Base-by-base conservation (phyloP, 1,140 invertebrate species). In the Drosophila rhopaloa region DNA sequence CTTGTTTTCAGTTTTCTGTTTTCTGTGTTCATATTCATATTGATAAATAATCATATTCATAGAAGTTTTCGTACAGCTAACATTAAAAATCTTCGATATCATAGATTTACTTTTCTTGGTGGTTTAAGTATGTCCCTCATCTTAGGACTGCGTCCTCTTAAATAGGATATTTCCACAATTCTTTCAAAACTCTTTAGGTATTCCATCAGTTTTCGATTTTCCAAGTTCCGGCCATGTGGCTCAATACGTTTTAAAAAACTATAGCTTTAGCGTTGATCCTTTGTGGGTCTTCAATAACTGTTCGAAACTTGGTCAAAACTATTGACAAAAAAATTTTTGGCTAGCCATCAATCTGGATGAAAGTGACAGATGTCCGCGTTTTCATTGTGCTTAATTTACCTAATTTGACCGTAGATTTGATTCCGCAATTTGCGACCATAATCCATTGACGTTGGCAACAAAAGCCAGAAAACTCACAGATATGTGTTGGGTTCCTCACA, bases 81-180 rank as follows among this genome's bases (percentile, higher is more conserved):
- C 55, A 61, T 63, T 63, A 13, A 63, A 63, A 63, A 60, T 43
- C 38, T 60, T 60, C 29, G 55, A 62, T 43, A 14, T 60, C 60
- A 19, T 43, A 27, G 53, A 1, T 41, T 37, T 24, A 11, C 13
- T 5, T 19, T 53, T 10, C 27, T 53, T 53, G 50, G 50, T 53
- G 50, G 50, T 53, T 50, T 50, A 29, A 32, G 48, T 53, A 7
- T 16, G 29, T 53, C 5, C 8, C 11, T 8, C 50, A 8, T 19
- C 10, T 8, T 5, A 16, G 2, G 14, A 53, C 7, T 7, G 50
- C 29, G 53, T 7, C 11, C 29, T 16, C 27, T 16, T n/a, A 35
- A 35, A 51, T 14, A 37, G 32, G 14, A 51, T 35, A 37, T 11
- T 13, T 51, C 8, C 29, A 5, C 29, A 5, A 6, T 37, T 6